phyloP scores from a whole-genome alignment of 2,113 vertebrate genomes.

The Archocentrus centrarchus region DNA sequence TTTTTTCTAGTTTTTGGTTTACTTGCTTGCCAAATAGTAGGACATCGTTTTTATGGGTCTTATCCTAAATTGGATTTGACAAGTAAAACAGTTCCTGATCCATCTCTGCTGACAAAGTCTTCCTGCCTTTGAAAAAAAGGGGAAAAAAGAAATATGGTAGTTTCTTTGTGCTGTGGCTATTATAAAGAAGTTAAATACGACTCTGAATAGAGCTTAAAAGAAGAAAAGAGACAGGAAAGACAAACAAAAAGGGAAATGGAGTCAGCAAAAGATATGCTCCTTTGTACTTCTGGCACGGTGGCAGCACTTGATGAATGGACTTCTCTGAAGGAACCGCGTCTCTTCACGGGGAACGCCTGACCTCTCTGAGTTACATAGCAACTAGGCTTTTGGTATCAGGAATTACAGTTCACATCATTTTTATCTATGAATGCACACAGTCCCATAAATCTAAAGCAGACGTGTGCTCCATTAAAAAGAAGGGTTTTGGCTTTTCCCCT shows the following conservation, averaged over 20 bases:
- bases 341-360: conserved; percentile 69
- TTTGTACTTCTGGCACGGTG: conserved; percentile 77
- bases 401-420: conserved; percentile 72
- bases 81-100: conserved; percentile 22
- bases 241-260: conserved; percentile 66
- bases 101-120: conserved; percentile 25
- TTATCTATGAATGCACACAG: conserved; percentile 56
- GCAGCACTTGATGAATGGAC: conserved; percentile 80
- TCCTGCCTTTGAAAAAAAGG: background rate
- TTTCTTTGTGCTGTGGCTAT: conserved; percentile 52
- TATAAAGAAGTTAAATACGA: conserved; percentile 60
- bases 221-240: conserved; percentile 61
- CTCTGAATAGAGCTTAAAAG: conserved; percentile 59
- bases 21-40: conserved; percentile 17
- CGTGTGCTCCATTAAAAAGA: conserved; percentile 47
- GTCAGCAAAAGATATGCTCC: conserved; percentile 70
- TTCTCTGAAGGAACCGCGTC: conserved; percentile 67
- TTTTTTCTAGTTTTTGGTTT: conserved; percentile 5
- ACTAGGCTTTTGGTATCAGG: conserved; percentile 67
- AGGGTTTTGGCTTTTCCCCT: conserved; percentile 27
- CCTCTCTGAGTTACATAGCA: conserved; percentile 78
- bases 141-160: conserved; percentile 36
- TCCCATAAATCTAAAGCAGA: conserved; percentile 54
- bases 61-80: conserved; percentile 29
- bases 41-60: conserved; percentile 22